Evolutionary conservation across 2,888 invertebrate species (phyloP), one percentile per base, ranked within the genome.

Genomic region (Hofmannophila pseudospretella): DNA sequence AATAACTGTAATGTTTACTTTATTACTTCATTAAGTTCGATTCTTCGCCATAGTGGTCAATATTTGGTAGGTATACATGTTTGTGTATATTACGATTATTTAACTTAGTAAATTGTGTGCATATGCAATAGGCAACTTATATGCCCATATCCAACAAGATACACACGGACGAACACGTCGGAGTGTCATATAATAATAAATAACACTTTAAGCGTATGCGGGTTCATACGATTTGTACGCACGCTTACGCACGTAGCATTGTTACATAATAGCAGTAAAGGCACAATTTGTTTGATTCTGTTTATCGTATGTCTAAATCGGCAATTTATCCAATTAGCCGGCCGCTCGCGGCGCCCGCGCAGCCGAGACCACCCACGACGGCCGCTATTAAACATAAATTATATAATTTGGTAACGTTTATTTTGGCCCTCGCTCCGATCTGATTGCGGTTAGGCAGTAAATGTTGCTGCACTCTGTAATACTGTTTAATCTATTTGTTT

Each of bases 281-380:
- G 10, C 33, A 74, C 72, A 79, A 78, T 75, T 82, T 76, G 79
- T 80, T 75, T 75, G 73, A 76, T 74, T 77, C 72, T 70, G 75
- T 81, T 79, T 81, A 81, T 81, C 75, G 69, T 78, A 69, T 67
- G 68, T 76, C 81, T 85, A 82, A 84, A 72, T 67, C 77, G 62
- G 80, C 76, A 77, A 85, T 82, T 84, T 76, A 80, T 73, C 82
- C 84, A 84, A 85, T 86, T 84, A 86, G 76, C 64, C 66, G 67
- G 59, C 65, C 11, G 54, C 54, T 56, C 49, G 67, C 58, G 38
- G 51, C 51, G 48, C 67, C 59, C 36, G 50, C 52, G 54, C 53
- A 49, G 54, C 55, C 49, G 8, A 67, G 58, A 58, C 86, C 86
- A 85, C 86, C 85, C 85, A 85, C 75, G 65, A 60, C 47, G 75